Evolutionary conservation across 2,797 vertebrate genomes (phyloP).

Genomic region (Anniella stebbinsi): DNA sequence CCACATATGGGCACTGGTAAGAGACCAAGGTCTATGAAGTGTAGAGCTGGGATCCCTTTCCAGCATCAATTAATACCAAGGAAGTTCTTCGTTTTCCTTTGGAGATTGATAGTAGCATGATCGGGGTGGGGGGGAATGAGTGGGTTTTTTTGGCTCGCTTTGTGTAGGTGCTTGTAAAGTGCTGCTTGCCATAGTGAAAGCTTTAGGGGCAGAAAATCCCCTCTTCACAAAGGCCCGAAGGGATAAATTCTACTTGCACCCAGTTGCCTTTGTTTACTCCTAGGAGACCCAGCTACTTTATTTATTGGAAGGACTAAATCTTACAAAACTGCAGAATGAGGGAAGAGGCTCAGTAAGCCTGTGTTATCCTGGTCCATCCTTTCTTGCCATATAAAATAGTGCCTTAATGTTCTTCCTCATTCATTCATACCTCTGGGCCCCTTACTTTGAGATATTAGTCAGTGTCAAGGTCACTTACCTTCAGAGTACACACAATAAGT

Average conservation of each 20-base stretch:
- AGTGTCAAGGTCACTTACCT: conserved; percentile 44
- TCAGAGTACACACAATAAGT: conserved; percentile 57
- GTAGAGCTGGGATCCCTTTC: background rate
- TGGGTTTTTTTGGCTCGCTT: conserved; percentile 25
- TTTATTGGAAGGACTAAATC: conserved; percentile 67
- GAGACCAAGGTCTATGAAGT: background rate
- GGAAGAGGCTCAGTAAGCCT: background rate
- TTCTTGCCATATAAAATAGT: conserved; percentile 42
- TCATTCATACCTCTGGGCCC: conserved; percentile 53
- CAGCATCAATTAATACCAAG: background rate
- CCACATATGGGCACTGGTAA: background rate
- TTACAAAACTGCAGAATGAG: conserved; percentile 41
- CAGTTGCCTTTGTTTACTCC: conserved; percentile 31
- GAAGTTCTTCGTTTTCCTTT: background rate
- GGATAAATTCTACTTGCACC: background rate
- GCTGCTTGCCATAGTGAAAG: background rate
- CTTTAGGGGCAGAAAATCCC: background rate
- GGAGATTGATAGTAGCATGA: conserved; percentile 11
- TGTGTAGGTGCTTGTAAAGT: background rate
- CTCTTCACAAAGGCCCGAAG: background rate
- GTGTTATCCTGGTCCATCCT: conserved; percentile 4
- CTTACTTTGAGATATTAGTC: conserved; percentile 38
- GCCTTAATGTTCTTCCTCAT: conserved; percentile 36
- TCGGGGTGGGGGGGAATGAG: background rate
- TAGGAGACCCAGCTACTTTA: conserved; percentile 63